Evolutionary conservation across 2,113 vertebrate genomes (phyloP), one percentile per base, ranked within the genome.

Genomic region (Cyprinodon brontotheroides): DNA sequence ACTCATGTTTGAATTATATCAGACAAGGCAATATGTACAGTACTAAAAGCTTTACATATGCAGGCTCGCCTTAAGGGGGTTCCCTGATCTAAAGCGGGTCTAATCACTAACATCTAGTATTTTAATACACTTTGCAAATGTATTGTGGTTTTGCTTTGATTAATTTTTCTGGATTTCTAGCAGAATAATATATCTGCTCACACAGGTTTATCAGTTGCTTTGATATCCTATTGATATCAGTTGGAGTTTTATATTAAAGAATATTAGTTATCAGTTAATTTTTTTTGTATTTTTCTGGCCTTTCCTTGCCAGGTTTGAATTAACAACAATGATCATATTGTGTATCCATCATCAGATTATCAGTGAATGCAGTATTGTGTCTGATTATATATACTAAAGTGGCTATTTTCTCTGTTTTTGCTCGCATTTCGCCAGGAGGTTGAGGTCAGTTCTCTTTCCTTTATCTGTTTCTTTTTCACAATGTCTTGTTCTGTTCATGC

Each of bases 391-490:
- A 74, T 36, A 70, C 85, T 93, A 87, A 93, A 69, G 43, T 40
- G 57, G 37, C 61, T 86, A 63, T 83, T 87, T 84, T 89, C 72
- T 87, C 75, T 85, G 78, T 69, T 84, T 79, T 61, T 85, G 90
- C 90, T 84, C 83, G 87, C 91, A 77, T 92, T 88, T 85, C 88
- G 77, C 75, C 94, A 95, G 95, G 95, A 95, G 92, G 95, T 95
- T 84, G 95, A 95, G 95, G 95, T 95, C 91, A 95, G 95, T 95
- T 93, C 64, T 83, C 57, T 71, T 40, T 29, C 38, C 15, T 84
- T 72, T 74, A 15, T 71, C 63, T 70, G 75, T 83, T 75, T 29
- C 29, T 29, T 29, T 29, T 29, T 29, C 29, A 29, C 29, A 29
- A 29, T 29, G 29, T 29, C 29, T 29, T 29, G 29, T 29, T 29